phyloP scores from a whole-genome alignment of 2,888 invertebrate species.

The Rhorus exstirpatorius region DNA sequence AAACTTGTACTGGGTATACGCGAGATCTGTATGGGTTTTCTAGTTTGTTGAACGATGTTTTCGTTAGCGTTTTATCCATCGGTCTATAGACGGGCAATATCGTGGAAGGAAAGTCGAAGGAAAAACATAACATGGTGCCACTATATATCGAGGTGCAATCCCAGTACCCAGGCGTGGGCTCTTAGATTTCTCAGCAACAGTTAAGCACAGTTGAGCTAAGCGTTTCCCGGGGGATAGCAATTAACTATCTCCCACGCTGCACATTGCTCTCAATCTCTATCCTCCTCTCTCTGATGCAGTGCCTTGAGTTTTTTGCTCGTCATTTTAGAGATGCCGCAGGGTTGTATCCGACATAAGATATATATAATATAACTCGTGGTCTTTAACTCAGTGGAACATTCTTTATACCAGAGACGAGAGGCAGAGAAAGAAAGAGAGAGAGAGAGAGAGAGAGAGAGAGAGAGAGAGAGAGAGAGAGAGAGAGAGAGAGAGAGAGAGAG shows the following conservation, averaged over 20 bases:
- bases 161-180: conserved; percentile 19
- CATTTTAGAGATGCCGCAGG: conserved; percentile 56
- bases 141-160: conserved; percentile 62
- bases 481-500: too few relatives aligned
- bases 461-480: too few relatives aligned
- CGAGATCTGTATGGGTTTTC: not conserved
- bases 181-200: conserved; percentile 53
- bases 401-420: conserved; percentile 17
- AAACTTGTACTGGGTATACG: conserved; percentile 2
- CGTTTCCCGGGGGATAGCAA: conserved; percentile 60
- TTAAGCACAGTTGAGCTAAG: conserved; percentile 40
- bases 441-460: too few relatives aligned
- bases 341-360: conserved; percentile 37
- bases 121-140: too few relatives aligned
- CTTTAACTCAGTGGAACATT: conserved; percentile 23
- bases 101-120: conserved; percentile 24
- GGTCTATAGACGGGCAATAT: conserved; percentile 9
- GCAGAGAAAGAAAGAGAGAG: not conserved
- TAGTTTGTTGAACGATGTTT: conserved; percentile 15
- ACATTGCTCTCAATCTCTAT: conserved; percentile 15
- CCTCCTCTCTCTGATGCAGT: conserved; percentile 1
- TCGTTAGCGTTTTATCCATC: conserved; percentile 14
- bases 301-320: conserved; percentile 61
- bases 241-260: conserved; percentile 55
- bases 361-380: conserved; percentile 16